These are phyloP conservation scores for Limulus polyphemus DNA, from an alignment of 2,888 invertebrate species.

Conservation along the genomic window DNA sequence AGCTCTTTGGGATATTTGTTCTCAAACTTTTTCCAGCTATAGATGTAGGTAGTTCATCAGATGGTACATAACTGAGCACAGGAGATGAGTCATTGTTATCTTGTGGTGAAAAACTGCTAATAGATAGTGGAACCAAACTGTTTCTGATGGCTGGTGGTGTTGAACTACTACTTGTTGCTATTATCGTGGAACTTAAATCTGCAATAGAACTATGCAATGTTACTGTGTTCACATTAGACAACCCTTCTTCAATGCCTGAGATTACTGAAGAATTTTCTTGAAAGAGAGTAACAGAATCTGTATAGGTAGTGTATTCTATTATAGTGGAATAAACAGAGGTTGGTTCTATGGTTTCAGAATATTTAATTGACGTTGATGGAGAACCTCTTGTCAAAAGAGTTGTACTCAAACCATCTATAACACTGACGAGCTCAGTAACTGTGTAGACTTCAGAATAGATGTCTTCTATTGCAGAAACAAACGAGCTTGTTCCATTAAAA, in stretches of 20 bases:
- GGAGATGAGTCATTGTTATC: constrained; percentile 3
- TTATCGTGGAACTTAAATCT: too few relatives aligned
- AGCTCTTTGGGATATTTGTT: too few relatives aligned
- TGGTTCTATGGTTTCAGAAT: constrained; percentile 28
- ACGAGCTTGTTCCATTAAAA: constrained; percentile 51
- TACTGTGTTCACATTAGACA: constrained; percentile 25
- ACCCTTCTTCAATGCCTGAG: constrained; percentile 26
- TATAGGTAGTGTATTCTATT: constrained; percentile 54
- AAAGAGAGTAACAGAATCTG: constrained; percentile 30
- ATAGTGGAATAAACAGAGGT: constrained; percentile 28
- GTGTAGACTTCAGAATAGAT: constrained; percentile 23
- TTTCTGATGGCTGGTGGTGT: too few relatives aligned
- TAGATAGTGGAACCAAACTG: too few relatives aligned
- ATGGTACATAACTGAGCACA: too few relatives aligned
- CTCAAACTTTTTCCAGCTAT: too few relatives aligned
- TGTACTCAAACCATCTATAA: too few relatives aligned
- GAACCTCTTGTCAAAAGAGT: too few relatives aligned
- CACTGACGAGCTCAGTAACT: constrained; percentile 16
- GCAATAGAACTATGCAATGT: constrained; percentile 11
- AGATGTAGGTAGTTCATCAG: too few relatives aligned
- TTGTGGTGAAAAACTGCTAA: too few relatives aligned
- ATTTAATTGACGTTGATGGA: constrained; percentile 2
- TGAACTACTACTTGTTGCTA: too few relatives aligned
- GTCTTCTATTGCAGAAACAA: constrained; percentile 28
- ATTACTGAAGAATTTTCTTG: constrained; percentile 28